Evolutionary conservation across 2,888 invertebrate species (phyloP).

Genomic region (Criorhina ranunculi): DNA sequence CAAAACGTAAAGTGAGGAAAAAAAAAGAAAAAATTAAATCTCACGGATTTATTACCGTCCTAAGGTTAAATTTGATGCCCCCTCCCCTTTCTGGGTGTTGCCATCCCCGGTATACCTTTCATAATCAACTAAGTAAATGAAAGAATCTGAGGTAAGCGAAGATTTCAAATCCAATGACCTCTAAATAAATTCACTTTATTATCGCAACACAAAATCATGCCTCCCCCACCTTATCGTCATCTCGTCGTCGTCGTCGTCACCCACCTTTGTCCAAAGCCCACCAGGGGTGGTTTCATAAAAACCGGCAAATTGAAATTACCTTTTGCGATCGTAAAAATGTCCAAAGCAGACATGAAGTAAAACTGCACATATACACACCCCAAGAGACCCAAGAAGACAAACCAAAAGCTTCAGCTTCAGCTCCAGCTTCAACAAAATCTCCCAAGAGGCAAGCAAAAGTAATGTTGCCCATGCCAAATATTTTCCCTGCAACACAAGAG

Average conservation of each 20-base stretch:
- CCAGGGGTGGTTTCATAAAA: conserved; percentile 47
- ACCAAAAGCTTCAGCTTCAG: neutral
- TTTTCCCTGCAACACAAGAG: conserved; percentile 10
- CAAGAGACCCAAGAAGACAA: neutral
- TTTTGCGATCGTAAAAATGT: conserved; percentile 70
- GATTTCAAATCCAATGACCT: conserved; percentile 29
- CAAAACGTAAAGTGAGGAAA: neutral
- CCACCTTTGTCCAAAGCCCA: neutral
- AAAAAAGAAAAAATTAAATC: neutral
- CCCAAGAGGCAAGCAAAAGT: conserved; percentile 11
- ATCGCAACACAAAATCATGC: conserved; percentile 13
- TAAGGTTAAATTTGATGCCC: conserved; percentile 18
- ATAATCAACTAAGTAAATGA: conserved; percentile 29
- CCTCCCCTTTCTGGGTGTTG: neutral
- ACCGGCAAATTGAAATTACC: conserved; percentile 63
- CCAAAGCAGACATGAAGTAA: conserved; percentile 44
- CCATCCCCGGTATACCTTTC: neutral
- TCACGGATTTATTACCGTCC: conserved; percentile 15
- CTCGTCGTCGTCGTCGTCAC: no score
- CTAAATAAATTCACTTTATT: conserved; percentile 36
- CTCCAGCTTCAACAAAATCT: no score
- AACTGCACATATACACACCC: neutral
- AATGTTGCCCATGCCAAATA: conserved; percentile 13
- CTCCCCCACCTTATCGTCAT: neutral
- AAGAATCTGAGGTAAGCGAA: conserved; percentile 21